These are phyloP conservation scores for Passerina amoena DNA, from an alignment of 2,113 vertebrate genomes.

Conservation along the genomic window DNA sequence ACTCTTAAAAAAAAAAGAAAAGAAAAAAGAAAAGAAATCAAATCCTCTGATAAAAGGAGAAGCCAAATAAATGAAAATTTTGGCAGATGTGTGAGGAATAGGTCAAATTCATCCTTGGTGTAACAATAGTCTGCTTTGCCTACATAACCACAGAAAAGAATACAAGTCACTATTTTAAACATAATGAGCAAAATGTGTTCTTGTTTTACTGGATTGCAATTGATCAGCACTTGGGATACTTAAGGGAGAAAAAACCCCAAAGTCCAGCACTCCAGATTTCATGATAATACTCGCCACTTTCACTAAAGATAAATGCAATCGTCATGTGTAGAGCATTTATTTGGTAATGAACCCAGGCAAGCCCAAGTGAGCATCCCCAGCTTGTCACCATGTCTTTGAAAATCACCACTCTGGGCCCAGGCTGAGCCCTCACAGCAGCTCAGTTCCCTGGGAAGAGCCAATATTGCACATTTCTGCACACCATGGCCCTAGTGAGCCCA, in stretches of 20 bases:
- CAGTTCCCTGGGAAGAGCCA: background rate
- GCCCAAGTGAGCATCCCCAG: background rate
- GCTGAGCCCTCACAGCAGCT: background rate
- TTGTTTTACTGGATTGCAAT: background rate
- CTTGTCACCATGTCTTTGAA: background rate
- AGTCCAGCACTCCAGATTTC: background rate
- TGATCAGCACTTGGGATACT: background rate
- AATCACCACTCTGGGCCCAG: background rate
- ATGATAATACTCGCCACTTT: background rate
- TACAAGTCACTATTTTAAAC: background rate
- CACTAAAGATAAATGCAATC: background rate
- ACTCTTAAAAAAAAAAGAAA: background rate
- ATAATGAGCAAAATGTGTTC: background rate
- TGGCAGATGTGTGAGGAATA: background rate
- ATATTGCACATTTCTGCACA: background rate
- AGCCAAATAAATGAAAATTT: background rate
- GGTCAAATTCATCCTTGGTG: background rate
- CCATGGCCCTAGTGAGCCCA: rapidly evolving
- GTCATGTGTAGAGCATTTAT: background rate
- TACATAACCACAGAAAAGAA: background rate
- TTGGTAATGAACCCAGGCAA: background rate
- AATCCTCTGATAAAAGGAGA: background rate
- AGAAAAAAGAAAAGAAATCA: background rate
- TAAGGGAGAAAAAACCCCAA: rapidly evolving
- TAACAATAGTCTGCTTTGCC: background rate